Conservation (phyloP, 2,797 vertebrate species). For the Macropodus opercularis region DNA sequence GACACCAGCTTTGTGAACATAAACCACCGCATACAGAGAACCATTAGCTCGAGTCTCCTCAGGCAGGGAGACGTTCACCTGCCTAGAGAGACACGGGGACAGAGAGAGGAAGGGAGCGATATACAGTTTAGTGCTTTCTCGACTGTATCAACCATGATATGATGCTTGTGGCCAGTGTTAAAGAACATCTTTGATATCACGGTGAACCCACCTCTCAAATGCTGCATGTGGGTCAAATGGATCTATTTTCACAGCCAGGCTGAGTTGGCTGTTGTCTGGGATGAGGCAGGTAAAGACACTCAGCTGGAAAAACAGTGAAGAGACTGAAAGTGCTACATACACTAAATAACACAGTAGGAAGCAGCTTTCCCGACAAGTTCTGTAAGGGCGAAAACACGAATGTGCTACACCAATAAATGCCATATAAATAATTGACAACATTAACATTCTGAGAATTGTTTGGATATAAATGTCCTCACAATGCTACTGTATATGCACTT, state of each 20-base stretch:
- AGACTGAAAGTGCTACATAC: not conserved
- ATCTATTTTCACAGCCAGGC: conserved; percentile 88
- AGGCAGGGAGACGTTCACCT: conserved; percentile 89
- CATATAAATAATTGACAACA: too few species aligned
- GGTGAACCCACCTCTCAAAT: conserved; percentile 86
- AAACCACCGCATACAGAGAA: conserved; percentile 89
- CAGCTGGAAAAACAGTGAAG: conserved; percentile 49
- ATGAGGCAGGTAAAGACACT: conserved; percentile 76
- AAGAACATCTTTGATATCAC: not conserved
- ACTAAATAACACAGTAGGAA: not conserved
- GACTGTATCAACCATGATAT: not conserved
- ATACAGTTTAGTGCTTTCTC: too few species aligned
- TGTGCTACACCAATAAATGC: too few species aligned
- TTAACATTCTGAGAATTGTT: too few species aligned
- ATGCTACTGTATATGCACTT: too few species aligned
- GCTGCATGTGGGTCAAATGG: conserved; percentile 89
- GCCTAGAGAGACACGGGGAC: conserved; percentile 72
- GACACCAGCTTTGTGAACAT: conserved; percentile 89
- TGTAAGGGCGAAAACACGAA: too few species aligned
- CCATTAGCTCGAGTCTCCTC: conserved; percentile 90
- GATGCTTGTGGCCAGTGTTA: too few species aligned
- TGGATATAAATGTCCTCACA: too few species aligned
- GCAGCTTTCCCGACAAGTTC: too few species aligned
- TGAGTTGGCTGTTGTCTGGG: conserved; percentile 77
- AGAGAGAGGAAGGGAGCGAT: not conserved